Conservation (phyloP, 2,113 vertebrate species). For the Pachyramphus minor region DNA sequence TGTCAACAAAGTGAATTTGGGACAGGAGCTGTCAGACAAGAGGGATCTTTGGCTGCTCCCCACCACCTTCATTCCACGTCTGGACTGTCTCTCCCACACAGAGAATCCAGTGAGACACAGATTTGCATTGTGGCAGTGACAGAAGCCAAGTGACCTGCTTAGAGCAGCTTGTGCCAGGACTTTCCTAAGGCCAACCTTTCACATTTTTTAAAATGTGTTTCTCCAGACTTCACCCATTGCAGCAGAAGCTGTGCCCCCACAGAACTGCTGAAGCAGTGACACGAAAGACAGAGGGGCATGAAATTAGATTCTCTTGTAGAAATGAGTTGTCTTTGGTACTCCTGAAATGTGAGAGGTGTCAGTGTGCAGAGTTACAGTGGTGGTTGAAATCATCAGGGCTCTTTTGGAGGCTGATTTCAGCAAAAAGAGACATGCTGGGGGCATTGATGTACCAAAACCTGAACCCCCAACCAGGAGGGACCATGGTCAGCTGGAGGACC, state of each 20-base stretch:
- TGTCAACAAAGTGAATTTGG: background rate
- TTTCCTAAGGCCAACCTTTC: background rate
- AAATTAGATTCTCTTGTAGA: background rate
- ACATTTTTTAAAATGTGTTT: background rate
- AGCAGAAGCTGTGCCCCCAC: background rate
- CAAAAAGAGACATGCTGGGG: background rate
- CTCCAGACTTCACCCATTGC: background rate
- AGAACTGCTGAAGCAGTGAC: background rate
- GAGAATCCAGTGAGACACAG: background rate
- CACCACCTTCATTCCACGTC: fast-evolving
- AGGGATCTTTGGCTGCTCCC: background rate
- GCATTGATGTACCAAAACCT: fast-evolving
- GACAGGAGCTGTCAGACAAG: background rate
- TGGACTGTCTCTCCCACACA: background rate
- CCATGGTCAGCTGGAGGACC: background rate
- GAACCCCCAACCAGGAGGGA: background rate
- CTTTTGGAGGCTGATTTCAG: background rate
- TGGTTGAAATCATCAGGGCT: background rate
- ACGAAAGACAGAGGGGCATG: background rate
- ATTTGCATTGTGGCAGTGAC: background rate
- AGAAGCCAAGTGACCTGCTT: background rate
- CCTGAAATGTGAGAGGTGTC: background rate
- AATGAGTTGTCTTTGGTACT: background rate
- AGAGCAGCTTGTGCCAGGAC: background rate
- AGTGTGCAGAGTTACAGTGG: background rate